Evolutionary conservation across 2,113 vertebrate species (phyloP).

Genomic region (Fregata magnificens): DNA sequence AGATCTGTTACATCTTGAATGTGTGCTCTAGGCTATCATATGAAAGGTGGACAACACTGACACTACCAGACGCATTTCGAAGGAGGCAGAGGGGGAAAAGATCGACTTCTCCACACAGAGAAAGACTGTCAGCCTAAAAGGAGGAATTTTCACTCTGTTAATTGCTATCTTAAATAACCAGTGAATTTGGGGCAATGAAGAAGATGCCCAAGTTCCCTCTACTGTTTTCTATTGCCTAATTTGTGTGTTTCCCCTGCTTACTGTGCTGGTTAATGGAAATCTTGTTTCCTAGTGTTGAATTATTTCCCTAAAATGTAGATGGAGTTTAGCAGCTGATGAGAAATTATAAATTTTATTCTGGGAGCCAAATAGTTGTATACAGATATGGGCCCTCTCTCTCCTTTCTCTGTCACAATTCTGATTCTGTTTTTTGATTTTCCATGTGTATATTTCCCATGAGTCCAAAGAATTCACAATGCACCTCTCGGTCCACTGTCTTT

Average conservation of each 20-base stretch:
- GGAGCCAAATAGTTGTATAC: background rate
- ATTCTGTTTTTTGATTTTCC: background rate
- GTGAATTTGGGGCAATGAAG: background rate
- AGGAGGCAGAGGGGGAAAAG: background rate
- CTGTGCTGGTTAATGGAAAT: background rate
- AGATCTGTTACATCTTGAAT: background rate
- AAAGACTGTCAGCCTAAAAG: background rate
- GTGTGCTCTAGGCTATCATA: background rate
- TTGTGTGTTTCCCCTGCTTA: background rate
- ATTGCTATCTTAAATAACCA: background rate
- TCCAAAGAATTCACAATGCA: background rate
- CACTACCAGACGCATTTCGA: background rate
- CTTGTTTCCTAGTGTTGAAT: background rate
- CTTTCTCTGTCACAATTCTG: background rate
- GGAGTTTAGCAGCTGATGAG: background rate
- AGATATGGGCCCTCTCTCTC: background rate
- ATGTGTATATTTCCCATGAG: background rate
- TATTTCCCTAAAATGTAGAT: background rate
- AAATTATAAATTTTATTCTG: background rate
- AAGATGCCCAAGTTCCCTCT: background rate
- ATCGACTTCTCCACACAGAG: background rate
- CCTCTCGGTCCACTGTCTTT: background rate
- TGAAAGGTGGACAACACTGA: constrained; percentile 13
- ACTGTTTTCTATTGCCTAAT: background rate
- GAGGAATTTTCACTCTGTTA: background rate